phyloP scores from a whole-genome alignment of 2,797 vertebrate species.

The Muraenolepis orangiensis region DNA sequence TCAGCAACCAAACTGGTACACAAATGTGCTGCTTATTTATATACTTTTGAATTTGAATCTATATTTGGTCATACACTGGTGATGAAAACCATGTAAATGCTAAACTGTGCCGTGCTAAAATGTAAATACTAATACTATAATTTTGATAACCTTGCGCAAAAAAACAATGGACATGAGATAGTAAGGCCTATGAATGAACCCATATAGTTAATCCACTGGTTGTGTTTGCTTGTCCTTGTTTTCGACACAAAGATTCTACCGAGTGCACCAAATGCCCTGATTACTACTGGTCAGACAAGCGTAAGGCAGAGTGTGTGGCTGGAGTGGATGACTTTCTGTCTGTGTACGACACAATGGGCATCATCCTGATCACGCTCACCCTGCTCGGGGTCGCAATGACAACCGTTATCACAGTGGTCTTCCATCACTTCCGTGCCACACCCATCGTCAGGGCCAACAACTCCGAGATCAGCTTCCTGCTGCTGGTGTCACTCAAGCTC shows the following conservation, averaged over 20 bases:
- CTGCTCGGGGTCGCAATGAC: conserved; percentile 64
- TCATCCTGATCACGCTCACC: conserved; percentile 62
- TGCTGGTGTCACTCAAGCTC: conserved; percentile 69
- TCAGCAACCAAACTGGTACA: conserved; percentile 70
- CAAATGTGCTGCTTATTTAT: background rate
- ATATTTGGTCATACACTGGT: background rate
- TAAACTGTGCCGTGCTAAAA: background rate
- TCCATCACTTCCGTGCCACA: conserved; percentile 64
- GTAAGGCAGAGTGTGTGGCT: conserved; percentile 62
- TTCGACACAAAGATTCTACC: conserved; percentile 55
- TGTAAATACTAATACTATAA: background rate
- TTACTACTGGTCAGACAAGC: conserved; percentile 69
- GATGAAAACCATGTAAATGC: background rate
- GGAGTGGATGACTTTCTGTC: conserved; percentile 71
- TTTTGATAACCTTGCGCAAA: background rate
- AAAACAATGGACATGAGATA: background rate
- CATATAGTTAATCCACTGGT: background rate
- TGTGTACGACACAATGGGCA: conserved; percentile 69
- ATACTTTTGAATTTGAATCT: background rate
- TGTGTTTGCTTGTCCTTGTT: conserved; percentile 2
- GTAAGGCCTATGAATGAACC: background rate
- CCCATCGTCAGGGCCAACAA: conserved; percentile 76
- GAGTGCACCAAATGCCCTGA: conserved; percentile 69
- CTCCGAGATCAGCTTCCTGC: conserved; percentile 75
- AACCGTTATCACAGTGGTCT: conserved; percentile 52